Evolutionary conservation across 1,140 invertebrate genomes (phyloP), one percentile per base, ranked within the genome.

Genomic region (Pseudomyrmex cubaensis): DNA sequence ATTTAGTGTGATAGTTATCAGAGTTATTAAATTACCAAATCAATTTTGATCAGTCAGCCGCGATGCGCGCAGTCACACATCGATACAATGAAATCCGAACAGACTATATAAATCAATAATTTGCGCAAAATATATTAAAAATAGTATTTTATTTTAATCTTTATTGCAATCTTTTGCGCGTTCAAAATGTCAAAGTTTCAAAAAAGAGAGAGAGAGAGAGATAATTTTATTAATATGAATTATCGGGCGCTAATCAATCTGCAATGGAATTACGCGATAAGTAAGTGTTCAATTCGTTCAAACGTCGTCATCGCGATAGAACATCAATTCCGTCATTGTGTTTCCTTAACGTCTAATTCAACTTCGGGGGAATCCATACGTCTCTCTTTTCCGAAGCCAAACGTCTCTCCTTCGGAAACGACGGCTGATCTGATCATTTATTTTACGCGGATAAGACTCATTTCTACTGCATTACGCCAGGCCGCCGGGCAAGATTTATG

Each of bases 401-500:
- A 35, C 35, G 35, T 46, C 46, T 85, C 74, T 87, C 80, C 50
- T 44, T 67, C 57, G 83, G 59, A 77, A 85, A 75, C 77, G 87
- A 75, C 73, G 77, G 57, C 62, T 88, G 87, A 88, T 88, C 64
- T 70, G 87, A 85, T 89, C 83, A 83, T 90, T 89, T 88, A 89
- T 90, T 90, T 88, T 87, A 83, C 80, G 83, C 62, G 70, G 59
- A 62, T 35, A 83, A 66, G 64, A 83, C 73, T 89, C 84, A 75
- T 90, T 84, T 88, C 86, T 85, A 74, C 59, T 76, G 82, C 84
- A 78, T 90, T 88, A 87, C 85, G 63, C 66, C 54, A 50, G 50
- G 74, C 84, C 48, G 73, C 72, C 64, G 78, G 61, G 52, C 46
- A 85, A 91, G 91, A 92, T 92, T 92, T 91, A 92, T 92, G 88